These are phyloP conservation scores for Eupsittula cactorum DNA, from an alignment of 2,113 vertebrate genomes.

Conservation along the genomic window DNA sequence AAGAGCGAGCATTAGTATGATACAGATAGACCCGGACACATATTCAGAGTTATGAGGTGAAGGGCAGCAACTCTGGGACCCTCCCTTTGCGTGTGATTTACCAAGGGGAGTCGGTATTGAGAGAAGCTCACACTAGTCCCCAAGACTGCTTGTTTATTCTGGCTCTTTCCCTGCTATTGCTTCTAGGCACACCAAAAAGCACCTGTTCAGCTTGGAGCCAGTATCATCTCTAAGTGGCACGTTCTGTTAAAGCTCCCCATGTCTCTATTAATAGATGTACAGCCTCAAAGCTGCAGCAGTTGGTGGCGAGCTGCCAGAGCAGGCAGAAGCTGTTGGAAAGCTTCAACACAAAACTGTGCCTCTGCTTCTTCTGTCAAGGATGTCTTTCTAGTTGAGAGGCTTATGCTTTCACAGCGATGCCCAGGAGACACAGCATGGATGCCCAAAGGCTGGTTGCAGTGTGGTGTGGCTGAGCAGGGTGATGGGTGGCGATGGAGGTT, in stretches of 20 bases:
- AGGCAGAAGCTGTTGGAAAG: background rate
- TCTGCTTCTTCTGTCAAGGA: rapidly evolving
- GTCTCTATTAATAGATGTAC: slow-evolving; percentile 41
- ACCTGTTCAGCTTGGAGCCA: background rate
- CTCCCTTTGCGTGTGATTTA: background rate
- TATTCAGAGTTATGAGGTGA: background rate
- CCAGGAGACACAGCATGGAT: rapidly evolving
- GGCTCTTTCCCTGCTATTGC: background rate
- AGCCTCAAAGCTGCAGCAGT: background rate
- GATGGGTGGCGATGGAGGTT: background rate
- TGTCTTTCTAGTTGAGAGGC: background rate
- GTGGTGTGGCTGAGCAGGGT: background rate
- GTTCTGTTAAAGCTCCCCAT: background rate
- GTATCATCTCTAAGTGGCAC: background rate
- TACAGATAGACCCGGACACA: rapidly evolving
- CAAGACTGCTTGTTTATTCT: background rate
- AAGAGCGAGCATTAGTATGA: background rate
- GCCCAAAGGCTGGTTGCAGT: background rate
- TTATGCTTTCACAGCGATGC: background rate
- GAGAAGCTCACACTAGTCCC: background rate
- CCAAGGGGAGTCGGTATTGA: background rate
- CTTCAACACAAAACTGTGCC: background rate
- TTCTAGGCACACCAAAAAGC: background rate
- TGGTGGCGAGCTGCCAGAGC: background rate
- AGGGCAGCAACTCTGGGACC: background rate